Evolutionary conservation across 2,797 vertebrate species (phyloP).

Genomic region (Melopsittacus undulatus): DNA sequence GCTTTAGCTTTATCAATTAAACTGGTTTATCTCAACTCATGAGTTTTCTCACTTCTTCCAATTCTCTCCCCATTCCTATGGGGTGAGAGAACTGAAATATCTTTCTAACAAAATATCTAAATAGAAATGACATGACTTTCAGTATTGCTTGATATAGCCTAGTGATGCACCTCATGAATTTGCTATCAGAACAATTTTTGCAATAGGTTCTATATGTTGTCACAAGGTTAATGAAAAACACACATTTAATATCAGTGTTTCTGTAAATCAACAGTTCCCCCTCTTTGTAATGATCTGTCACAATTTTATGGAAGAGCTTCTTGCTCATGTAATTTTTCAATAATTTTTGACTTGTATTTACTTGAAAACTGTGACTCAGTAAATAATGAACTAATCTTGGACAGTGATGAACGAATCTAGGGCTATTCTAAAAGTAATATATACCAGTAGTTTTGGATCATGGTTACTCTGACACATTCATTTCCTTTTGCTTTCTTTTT

Average conservation of each 20-base stretch:
- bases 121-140: not conserved
- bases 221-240: not conserved
- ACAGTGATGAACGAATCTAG: not conserved
- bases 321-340: not conserved
- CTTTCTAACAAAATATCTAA: not conserved
- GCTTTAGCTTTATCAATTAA: not conserved
- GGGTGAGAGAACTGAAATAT: not conserved
- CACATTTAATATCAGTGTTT: not conserved
- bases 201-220: not conserved
- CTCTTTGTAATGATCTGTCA: not conserved
- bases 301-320: not conserved
- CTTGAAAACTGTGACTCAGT: not conserved
- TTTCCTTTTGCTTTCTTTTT: not conserved
- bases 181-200: not conserved
- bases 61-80: not conserved
- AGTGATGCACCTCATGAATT: not conserved
- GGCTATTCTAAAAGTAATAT: not conserved
- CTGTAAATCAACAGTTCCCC: not conserved
- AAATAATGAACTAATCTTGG: not conserved
- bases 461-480: not conserved
- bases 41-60: not conserved
- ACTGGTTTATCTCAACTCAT: not conserved
- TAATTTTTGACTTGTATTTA: not conserved
- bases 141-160: not conserved
- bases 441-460: not conserved